A percentile compares a stretch with the other conserved stretches of the same genome.
phyloP scores from a whole-genome alignment of 2,888 invertebrate species.

The Myopa testacea region DNA sequence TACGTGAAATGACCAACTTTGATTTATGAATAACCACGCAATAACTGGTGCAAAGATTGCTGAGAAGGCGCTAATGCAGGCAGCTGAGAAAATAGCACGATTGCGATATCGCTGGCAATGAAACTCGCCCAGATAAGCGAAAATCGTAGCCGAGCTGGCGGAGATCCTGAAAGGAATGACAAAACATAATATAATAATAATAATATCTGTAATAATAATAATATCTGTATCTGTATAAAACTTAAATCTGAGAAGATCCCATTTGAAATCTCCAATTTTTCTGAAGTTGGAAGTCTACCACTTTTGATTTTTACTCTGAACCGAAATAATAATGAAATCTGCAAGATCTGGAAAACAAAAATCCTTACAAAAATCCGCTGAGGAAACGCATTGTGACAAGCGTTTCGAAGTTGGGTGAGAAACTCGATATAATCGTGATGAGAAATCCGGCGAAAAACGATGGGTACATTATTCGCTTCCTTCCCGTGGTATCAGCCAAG shows the following conservation, averaged over 20 bases:
- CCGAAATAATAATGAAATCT: no score
- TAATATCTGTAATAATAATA: no score
- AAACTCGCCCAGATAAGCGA: constrained; percentile 71
- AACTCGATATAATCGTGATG: constrained; percentile 68
- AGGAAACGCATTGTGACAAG: constrained; percentile 70
- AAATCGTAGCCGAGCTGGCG: constrained; percentile 70
- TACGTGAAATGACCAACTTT: constrained; percentile 57
- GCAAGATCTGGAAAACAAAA: background rate
- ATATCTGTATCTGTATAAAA: no score
- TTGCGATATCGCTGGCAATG: constrained; percentile 68
- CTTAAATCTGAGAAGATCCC: no score
- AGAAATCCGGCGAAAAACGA: constrained; percentile 68
- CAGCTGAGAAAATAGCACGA: constrained; percentile 63
- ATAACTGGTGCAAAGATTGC: constrained; percentile 58
- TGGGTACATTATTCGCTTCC: constrained; percentile 67
- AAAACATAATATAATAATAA: no score
- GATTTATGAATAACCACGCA: constrained; percentile 61
- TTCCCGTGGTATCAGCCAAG: constrained; percentile 71
- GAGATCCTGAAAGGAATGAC: constrained; percentile 54
- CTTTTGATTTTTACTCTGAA: no score
- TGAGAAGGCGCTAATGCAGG: constrained; percentile 58
- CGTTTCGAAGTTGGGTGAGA: constrained; percentile 68
- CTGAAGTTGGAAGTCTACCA: no score
- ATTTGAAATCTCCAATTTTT: no score
- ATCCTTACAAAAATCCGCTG: constrained; percentile 70